These are phyloP conservation scores for Myotis daubentonii DNA, from an alignment of 2,797 vertebrate genomes.

Conservation along the genomic window DNA sequence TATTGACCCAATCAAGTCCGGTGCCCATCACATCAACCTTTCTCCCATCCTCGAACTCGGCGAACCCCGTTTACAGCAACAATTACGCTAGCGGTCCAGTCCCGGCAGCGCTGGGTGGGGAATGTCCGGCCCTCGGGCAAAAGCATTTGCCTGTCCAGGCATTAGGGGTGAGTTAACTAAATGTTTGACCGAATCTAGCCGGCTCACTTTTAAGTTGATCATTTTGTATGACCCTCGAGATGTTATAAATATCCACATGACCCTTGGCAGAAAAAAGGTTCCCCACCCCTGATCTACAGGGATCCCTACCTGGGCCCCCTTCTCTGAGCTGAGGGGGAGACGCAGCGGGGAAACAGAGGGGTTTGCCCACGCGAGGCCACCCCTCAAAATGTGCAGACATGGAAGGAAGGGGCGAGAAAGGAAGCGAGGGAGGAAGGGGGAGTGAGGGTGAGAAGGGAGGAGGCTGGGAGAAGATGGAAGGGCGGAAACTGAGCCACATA, in stretches of 20 bases:
- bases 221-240: too few relatives aligned
- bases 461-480: background rate
- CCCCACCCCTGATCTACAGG: background rate
- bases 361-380: background rate
- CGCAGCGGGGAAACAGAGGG: background rate
- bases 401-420: background rate
- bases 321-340: background rate
- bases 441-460: background rate
- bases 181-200: too few relatives aligned
- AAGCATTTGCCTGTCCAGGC: too few relatives aligned
- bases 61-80: conserved; percentile 47
- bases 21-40: conserved; percentile 63
- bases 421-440: background rate
- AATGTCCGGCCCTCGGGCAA: too few relatives aligned
- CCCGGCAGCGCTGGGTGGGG: background rate
- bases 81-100: conserved; percentile 37
- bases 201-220: too few relatives aligned
- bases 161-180: too few relatives aligned
- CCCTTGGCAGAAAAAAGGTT: too few relatives aligned
- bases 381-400: rapidly evolving
- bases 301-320: background rate
- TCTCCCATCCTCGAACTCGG: conserved; percentile 37
- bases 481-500: rapidly evolving
- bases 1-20: conserved; percentile 76
- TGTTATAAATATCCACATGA: too few relatives aligned